A percentile compares a stretch with the other conserved stretches of the same genome.
These are phyloP conservation scores for Dendrocopos noguchii DNA, from an alignment of 2,113 vertebrate species.

Conservation along the genomic window DNA sequence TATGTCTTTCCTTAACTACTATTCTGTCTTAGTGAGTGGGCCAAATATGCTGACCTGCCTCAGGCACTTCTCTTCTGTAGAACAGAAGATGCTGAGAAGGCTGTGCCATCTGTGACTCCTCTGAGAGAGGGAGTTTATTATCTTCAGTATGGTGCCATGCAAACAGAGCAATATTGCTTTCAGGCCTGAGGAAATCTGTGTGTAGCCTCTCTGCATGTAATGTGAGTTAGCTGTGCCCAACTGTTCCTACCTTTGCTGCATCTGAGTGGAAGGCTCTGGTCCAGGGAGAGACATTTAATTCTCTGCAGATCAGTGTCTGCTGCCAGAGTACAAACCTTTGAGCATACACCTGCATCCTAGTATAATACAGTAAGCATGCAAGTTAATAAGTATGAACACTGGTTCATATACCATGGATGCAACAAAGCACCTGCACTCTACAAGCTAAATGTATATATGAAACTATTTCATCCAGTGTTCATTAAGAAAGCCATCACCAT, in stretches of 20 bases:
- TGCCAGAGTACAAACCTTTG: neutral
- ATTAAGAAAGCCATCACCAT: conserved; percentile 45
- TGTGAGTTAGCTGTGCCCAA: neutral
- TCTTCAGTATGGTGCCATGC: neutral
- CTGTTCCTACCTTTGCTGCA: neutral
- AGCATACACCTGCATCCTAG: neutral
- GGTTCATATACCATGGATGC: neutral
- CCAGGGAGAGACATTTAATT: neutral
- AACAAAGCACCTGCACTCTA: neutral
- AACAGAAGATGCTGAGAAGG: neutral
- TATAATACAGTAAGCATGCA: neutral
- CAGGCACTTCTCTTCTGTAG: neutral
- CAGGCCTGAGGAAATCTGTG: neutral
- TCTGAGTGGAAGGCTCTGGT: neutral
- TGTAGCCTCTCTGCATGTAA: neutral
- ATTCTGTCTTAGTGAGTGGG: neutral
- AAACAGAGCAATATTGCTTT: neutral
- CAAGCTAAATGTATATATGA: conserved; percentile 14
- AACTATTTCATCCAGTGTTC: conserved; percentile 46
- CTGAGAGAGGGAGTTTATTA: neutral
- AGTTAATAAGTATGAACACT: neutral
- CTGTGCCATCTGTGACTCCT: neutral
- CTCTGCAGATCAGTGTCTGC: neutral
- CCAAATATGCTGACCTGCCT: neutral
- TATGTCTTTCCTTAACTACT: neutral